Percentiles rank a stretch among this genome's conserved stretches.
These are phyloP conservation scores for Amphipyra tragopoginis DNA, from an alignment of 2,888 invertebrate species.

Conservation along the genomic window DNA sequence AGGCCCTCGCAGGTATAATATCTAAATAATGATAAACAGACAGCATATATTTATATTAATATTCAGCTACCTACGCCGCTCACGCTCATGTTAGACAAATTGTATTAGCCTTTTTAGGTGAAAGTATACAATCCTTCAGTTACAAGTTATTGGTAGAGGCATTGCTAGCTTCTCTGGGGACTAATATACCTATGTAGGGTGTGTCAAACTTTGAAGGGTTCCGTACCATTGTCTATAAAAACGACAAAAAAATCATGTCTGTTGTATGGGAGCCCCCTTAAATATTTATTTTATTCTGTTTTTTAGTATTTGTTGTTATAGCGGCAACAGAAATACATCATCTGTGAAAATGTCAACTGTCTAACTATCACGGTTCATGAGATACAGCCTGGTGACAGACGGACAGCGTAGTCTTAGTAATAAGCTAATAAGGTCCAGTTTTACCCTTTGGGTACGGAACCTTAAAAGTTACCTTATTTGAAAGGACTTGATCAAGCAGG, in stretches of 20 bases:
- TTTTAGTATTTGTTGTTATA: no score
- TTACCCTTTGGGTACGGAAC: no score
- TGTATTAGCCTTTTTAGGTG: background rate
- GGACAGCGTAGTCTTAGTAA: no score
- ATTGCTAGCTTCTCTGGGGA: background rate
- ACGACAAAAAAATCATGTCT: no score
- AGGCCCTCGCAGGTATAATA: background rate
- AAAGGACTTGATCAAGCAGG: background rate
- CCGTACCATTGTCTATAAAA: no score
- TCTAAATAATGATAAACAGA: background rate
- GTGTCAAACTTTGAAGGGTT: constrained; percentile 3
- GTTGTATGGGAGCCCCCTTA: no score
- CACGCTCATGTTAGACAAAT: background rate
- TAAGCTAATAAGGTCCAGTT: no score
- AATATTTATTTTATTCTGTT: no score
- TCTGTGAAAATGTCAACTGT: no score
- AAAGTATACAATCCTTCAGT: background rate
- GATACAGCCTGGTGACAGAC: no score
- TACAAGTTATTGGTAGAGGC: background rate
- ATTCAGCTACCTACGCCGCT: background rate
- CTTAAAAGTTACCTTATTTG: background rate
- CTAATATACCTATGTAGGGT: background rate
- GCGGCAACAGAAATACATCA: no score
- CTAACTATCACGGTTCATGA: no score
- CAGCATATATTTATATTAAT: background rate